Evolutionary conservation across 2,113 vertebrate genomes (phyloP), one percentile per base, ranked within the genome.

Genomic region (Cochlearius cochlearius): DNA sequence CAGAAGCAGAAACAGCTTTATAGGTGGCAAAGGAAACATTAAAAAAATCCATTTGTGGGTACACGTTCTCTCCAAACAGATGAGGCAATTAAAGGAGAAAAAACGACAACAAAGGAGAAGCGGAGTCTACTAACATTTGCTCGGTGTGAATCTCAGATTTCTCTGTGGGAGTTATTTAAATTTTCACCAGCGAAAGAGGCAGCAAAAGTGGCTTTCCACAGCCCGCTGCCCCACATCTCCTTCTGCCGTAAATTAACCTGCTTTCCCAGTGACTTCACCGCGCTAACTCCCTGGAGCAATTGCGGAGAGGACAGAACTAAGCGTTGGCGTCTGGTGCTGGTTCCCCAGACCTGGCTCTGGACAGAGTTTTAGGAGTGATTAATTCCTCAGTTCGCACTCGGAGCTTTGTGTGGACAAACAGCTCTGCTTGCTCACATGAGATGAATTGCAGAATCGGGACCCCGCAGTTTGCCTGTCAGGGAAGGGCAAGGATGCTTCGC

Each of bases 101-200:
- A 96, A 94, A 76, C 3, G 19, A 68, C 90, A 83, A 86, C 90
- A 90, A 90, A 96, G 93, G 87, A 85, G 87, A 76, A 92, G 90
- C 78, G 36, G 81, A 86, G 72, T 88, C 93, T 95, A 52, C 87
- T 92, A 81, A 87, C 90, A 64, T 96, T 96, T 95, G 88, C 93
- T 95, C 93, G 74, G 92, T 77, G 93, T 90, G 90, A 90, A 92
- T 92, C 90, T 69, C 52, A 11, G 85, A 62, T 95, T 96, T 92
- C 96, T 97, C 95, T 74, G 94, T 97, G 93, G 92, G 94, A 92
- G 88, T 95, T 95, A 86, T 58, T 97, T 94, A 94, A 95, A 95
- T 96, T 95, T 92, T 88, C 94, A 88, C 93, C 81, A 26, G 72
- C 34, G 88, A 79, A 92, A 73, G 81, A 27, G 49, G 90, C 93